Evolutionary conservation across 2,113 vertebrate species (phyloP), one percentile per base, ranked within the genome.

Genomic region (Thomomys bottae): DNA sequence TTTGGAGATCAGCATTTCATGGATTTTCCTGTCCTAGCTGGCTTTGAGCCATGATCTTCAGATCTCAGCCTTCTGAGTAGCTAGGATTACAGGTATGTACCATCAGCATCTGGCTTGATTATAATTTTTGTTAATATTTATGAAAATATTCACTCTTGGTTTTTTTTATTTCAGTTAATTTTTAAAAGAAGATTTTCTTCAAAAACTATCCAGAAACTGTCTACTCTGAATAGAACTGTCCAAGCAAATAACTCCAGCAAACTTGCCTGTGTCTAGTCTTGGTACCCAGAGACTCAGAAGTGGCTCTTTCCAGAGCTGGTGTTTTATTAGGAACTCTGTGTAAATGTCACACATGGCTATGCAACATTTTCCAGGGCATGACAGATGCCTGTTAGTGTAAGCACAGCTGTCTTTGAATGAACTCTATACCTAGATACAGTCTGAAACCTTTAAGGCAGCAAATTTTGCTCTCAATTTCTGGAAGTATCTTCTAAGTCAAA

Each of bases 211-310:
- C 2, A 17, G 49, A 42, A 54, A 2, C 6, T n/a, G 36, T 45
- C 14, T 2, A 63, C 14, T 34, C 34, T 77, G 8, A 40, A 18
- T n/a, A 42, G 10, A 4, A 10, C 6, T 12, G 18, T 57, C 66
- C 68, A 80, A 75, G 24, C 15, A 14, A 87, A 59, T 15, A 54
- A 8, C 2, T 36, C 30, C 2, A 24, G 8, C 6, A 20, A 54
- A 11, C 21, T 23, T 23, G 1, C 20, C 18, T 5, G 6, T 6
- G 24, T 6, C 6, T 3, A 45, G 10, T 1, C 0, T 63, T 12
- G n/a, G 23, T 12, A 21, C 32, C 32, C 24, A 6, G 6, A 26
- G 6, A 11, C 0, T 0, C 45, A 8, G 0, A n/a, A 45, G 2
- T 1, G 1, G 5, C 8, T 54, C 2, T 8, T 24, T 32, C 26